Conservation (phyloP, 2,797 vertebrate genomes). For the Rhincodon typus region DNA sequence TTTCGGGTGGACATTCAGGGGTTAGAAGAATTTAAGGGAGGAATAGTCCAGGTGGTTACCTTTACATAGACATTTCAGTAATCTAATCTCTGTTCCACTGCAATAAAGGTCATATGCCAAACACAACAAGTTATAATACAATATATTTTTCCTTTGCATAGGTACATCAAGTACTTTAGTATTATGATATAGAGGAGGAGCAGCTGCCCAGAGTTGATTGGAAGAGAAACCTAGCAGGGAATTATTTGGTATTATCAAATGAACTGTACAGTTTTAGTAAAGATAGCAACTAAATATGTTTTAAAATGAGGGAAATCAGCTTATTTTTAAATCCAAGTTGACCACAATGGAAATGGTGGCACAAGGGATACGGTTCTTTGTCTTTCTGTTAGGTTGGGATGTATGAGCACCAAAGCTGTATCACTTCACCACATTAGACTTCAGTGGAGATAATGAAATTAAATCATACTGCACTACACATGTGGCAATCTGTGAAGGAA, state of each 20-base stretch:
- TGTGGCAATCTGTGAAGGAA: not conserved
- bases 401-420: not conserved
- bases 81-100: not conserved
- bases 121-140: not conserved
- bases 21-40: not conserved
- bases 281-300: not conserved
- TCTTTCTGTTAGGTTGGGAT: not conserved
- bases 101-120: not conserved
- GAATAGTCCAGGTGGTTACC: not conserved
- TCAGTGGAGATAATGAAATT: not conserved
- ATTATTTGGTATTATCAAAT: not conserved
- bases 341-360: not conserved
- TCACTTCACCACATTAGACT: not conserved
- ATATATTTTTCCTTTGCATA: not conserved
- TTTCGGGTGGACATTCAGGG: not conserved
- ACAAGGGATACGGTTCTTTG: not conserved
- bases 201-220: too few relatives aligned
- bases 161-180: not conserved
- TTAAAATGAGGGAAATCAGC: not conserved
- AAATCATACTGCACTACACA: not conserved
- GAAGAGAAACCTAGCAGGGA: not conserved
- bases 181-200: not conserved
- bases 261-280: conserved; percentile 5
- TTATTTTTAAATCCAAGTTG: not conserved
- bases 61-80: not conserved